phyloP scores from a whole-genome alignment of 2,113 vertebrate genomes.

The Arenaria interpres region DNA sequence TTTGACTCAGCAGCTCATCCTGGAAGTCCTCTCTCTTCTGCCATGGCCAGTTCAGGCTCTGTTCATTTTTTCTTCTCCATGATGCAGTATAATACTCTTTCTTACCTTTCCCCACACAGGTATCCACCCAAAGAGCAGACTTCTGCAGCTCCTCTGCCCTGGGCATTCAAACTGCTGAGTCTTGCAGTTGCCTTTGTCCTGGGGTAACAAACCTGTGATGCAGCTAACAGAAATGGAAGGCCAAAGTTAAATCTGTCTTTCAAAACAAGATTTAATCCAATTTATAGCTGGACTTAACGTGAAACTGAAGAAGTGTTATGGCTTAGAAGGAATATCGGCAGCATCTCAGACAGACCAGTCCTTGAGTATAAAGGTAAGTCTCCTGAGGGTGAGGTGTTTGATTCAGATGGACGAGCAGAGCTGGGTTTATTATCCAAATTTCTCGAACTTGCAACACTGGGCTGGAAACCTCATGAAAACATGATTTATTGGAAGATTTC shows the following conservation, averaged over 20 bases:
- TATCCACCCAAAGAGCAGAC: not conserved
- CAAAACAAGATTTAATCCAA: constrained; percentile 1
- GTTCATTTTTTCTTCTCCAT: not conserved
- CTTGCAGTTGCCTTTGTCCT: not conserved
- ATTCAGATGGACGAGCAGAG: constrained; percentile 17
- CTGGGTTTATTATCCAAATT: constrained; percentile 3
- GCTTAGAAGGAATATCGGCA: constrained; percentile 5
- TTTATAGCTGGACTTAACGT: not conserved
- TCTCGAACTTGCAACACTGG: not conserved
- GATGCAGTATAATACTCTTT: not conserved
- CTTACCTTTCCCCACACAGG: not conserved
- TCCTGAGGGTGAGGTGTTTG: not conserved
- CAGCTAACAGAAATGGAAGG: not conserved
- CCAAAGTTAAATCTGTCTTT: constrained; percentile 24
- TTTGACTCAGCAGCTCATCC: not conserved
- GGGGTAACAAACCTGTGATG: not conserved
- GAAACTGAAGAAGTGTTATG: constrained; percentile 20
- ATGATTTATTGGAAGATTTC: constrained; percentile 60
- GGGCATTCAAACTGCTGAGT: not conserved
- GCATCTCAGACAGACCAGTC: not conserved
- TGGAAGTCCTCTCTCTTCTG: not conserved
- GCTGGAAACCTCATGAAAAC: constrained; percentile 53
- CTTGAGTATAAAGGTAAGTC: not conserved
- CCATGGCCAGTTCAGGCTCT: not conserved
- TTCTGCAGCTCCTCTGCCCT: not conserved